Evolutionary conservation across 2,113 vertebrate species (phyloP).

Genomic region (Corythoichthys intestinalis): DNA sequence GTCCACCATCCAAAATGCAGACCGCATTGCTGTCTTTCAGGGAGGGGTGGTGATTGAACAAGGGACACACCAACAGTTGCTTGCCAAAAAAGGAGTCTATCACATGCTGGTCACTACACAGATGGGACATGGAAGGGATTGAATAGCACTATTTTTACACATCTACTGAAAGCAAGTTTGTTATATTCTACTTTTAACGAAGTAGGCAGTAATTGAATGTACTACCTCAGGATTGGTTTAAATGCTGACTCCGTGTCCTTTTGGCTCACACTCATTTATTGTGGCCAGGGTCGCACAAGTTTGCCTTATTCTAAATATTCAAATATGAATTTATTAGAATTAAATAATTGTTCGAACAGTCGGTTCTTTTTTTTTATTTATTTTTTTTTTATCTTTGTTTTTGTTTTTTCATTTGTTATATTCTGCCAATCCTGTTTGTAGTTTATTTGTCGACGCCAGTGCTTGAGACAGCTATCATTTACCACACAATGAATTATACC

Average conservation of each 20-base stretch:
- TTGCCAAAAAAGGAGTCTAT: slow-evolving; percentile 81
- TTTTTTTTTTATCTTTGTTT: not conserved
- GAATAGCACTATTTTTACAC: not conserved
- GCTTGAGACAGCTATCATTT: not conserved
- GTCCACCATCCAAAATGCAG: slow-evolving; percentile 90
- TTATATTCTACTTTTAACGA: not conserved
- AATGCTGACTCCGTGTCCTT: not conserved
- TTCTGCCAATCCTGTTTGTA: not conserved
- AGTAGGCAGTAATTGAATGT: not conserved
- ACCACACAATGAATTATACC: too few species aligned
- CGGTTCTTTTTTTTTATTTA: not conserved
- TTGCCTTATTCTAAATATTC: not conserved
- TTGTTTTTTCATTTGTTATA: not conserved
- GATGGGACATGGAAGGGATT: slow-evolving; percentile 40
- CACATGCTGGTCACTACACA: slow-evolving; percentile 82
- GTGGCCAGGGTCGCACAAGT: not conserved
- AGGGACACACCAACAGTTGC: slow-evolving; percentile 88
- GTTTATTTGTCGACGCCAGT: not conserved
- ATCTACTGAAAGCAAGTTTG: not conserved
- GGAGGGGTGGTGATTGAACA: slow-evolving; percentile 79
- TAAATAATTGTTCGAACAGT: not conserved
- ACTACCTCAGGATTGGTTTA: not conserved
- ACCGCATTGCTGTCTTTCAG: slow-evolving; percentile 83
- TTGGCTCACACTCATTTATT: not conserved
- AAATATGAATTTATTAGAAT: not conserved